Evolutionary conservation across 1,140 invertebrate genomes (phyloP).

Genomic region (Magallana gigas): DNA sequence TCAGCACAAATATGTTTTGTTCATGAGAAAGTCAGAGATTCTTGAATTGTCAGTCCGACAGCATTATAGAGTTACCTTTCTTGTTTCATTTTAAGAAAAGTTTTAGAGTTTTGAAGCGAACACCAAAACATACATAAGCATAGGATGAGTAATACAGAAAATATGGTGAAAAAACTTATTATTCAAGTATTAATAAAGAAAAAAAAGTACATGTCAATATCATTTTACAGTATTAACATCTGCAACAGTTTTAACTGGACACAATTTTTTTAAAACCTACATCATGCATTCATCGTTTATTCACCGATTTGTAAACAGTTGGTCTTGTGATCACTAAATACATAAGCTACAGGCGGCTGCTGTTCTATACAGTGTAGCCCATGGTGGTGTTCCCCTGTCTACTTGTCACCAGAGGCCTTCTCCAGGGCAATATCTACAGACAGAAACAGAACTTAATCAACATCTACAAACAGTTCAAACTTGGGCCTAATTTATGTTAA

Average conservation of each 20-base stretch:
- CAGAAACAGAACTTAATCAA: background rate
- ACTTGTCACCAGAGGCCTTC: slow-evolving; percentile 34
- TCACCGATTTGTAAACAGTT: background rate
- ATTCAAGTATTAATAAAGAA: no score
- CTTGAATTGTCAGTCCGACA: background rate
- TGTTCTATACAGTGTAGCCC: background rate
- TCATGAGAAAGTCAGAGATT: background rate
- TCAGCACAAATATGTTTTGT: background rate
- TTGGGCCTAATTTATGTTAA: no score
- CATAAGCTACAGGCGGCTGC: background rate
- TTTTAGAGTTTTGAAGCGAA: background rate
- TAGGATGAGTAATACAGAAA: background rate
- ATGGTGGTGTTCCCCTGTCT: background rate
- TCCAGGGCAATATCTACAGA: slow-evolving; percentile 42
- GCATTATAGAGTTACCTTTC: background rate
- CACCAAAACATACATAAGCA: background rate
- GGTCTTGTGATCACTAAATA: slow-evolving; percentile 24
- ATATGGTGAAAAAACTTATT: background rate
- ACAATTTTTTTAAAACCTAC: slow-evolving; percentile 6
- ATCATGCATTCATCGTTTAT: slow-evolving; percentile 22
- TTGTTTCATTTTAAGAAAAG: background rate
- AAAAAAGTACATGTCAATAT: slow-evolving; percentile 6
- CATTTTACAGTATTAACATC: background rate
- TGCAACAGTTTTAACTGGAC: background rate
- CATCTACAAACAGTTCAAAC: no score